A percentile compares a stretch with the other conserved stretches of the same genome.
Evolutionary conservation across 2,113 vertebrate species (phyloP).

Genomic region (Menidia beryllina): DNA sequence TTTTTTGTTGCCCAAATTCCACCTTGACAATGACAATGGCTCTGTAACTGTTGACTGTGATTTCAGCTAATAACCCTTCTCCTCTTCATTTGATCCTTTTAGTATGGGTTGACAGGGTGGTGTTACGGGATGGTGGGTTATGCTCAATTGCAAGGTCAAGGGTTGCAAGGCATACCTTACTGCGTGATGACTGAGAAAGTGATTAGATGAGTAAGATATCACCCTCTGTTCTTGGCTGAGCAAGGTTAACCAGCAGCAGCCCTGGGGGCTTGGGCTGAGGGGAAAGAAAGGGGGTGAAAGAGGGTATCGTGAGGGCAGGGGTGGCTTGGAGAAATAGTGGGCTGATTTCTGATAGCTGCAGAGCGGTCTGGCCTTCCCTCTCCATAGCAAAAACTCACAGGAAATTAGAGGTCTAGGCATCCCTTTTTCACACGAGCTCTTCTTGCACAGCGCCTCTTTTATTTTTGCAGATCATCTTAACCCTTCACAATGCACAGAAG

Average conservation of each 20-base stretch:
- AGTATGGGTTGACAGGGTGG: slow-evolving; percentile 39
- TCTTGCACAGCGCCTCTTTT: slow-evolving; percentile 60
- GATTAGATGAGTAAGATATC: slow-evolving; percentile 84
- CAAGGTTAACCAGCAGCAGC: slow-evolving; percentile 76
- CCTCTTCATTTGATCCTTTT: slow-evolving; percentile 14
- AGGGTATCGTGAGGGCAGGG: slow-evolving; percentile 72
- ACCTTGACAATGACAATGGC: slow-evolving; percentile 45
- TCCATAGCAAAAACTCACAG: slow-evolving; percentile 76
- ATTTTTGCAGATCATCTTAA: slow-evolving; percentile 46
- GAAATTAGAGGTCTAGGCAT: slow-evolving; percentile 82
- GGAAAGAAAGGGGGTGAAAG: slow-evolving; percentile 38
- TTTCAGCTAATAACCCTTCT: slow-evolving; percentile 23
- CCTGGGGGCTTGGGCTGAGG: slow-evolving; percentile 64
- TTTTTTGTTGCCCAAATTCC: slow-evolving; percentile 15
- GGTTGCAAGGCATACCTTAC: slow-evolving; percentile 79
- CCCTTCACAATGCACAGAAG: slow-evolving; percentile 46
- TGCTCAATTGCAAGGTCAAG: slow-evolving; percentile 71
- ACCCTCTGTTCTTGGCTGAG: slow-evolving; percentile 80
- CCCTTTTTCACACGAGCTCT: slow-evolving; percentile 77
- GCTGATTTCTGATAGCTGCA: slow-evolving; percentile 79
- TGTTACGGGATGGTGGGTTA: slow-evolving; percentile 34
- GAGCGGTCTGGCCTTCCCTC: slow-evolving; percentile 68
- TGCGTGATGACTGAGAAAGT: slow-evolving; percentile 78
- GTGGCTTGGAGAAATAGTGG: slow-evolving; percentile 73
- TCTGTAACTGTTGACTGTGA: slow-evolving; percentile 37